Conservation (phyloP, 2,113 vertebrate species). For the Picathartes gymnocephalus region DNA sequence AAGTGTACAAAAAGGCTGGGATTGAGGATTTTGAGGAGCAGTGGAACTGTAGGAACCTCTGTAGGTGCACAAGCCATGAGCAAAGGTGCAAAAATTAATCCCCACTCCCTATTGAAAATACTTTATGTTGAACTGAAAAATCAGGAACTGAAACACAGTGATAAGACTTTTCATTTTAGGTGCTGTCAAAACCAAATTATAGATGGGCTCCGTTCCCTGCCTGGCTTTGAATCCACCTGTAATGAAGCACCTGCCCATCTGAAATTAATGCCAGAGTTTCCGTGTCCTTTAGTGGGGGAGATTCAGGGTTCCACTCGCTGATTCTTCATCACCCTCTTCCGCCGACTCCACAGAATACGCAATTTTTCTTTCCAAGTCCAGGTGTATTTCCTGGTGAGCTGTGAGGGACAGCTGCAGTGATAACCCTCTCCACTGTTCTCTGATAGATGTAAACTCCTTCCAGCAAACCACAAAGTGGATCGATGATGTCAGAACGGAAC, state of each 20-base stretch:
- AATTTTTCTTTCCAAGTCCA: background rate
- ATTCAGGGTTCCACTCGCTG: background rate
- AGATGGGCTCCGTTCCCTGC: background rate
- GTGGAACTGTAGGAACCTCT: background rate
- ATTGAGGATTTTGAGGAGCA: background rate
- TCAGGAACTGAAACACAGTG: background rate
- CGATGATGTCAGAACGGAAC: conserved; percentile 96
- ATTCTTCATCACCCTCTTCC: background rate
- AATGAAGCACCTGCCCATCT: background rate
- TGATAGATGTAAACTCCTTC: conserved; percentile 96
- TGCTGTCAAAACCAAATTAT: background rate
- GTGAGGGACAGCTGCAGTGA: background rate
- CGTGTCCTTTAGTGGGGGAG: background rate
- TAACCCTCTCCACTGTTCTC: conserved; percentile 52
- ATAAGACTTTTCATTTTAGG: background rate
- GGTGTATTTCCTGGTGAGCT: background rate
- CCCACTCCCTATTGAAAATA: background rate
- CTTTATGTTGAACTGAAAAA: background rate
- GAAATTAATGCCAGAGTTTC: background rate
- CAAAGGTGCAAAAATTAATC: background rate
- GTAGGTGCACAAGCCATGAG: background rate
- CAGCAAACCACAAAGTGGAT: conserved; percentile 99
- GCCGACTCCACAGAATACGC: background rate
- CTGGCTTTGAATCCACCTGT: background rate
- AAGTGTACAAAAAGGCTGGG: background rate